These are phyloP conservation scores for Trinorchestia longiramus DNA, from an alignment of 1,140 invertebrate genomes.

Conservation along the genomic window DNA sequence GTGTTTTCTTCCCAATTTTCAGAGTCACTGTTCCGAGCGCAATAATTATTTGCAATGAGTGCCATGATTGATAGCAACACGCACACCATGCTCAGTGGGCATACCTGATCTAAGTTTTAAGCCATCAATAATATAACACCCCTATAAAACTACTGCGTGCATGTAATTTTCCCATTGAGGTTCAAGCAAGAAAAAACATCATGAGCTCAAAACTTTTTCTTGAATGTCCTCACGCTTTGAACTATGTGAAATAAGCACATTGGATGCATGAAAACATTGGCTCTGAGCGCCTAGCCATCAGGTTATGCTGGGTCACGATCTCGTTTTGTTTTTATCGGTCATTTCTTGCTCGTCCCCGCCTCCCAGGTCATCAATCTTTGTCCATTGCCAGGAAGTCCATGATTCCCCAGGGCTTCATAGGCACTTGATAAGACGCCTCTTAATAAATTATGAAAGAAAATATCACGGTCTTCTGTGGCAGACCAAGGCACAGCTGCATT, in stretches of 20 bases:
- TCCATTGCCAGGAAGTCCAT: not conserved
- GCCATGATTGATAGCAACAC: too few species aligned
- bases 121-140: too few species aligned
- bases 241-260: not conserved
- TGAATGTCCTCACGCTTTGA: not conserved
- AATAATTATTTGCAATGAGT: too few species aligned
- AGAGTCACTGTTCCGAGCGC: too few species aligned
- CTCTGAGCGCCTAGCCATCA: not conserved
- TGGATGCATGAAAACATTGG: not conserved
- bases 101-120: too few species aligned
- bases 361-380: not conserved
- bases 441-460: constrained; percentile 4
- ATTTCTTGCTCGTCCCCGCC: not conserved
- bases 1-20: too few species aligned
- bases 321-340: constrained; percentile 8
- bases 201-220: not conserved
- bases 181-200: not conserved
- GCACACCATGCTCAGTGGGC: too few species aligned
- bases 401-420: not conserved
- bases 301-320: constrained; percentile 5
- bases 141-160: too few species aligned
- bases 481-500: not conserved
- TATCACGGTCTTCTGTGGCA: not conserved
- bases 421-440: not conserved
- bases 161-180: not conserved